These are phyloP conservation scores for Parapristionchus giblindavisi DNA, from an alignment of 2,888 invertebrate species.

Conservation along the genomic window DNA sequence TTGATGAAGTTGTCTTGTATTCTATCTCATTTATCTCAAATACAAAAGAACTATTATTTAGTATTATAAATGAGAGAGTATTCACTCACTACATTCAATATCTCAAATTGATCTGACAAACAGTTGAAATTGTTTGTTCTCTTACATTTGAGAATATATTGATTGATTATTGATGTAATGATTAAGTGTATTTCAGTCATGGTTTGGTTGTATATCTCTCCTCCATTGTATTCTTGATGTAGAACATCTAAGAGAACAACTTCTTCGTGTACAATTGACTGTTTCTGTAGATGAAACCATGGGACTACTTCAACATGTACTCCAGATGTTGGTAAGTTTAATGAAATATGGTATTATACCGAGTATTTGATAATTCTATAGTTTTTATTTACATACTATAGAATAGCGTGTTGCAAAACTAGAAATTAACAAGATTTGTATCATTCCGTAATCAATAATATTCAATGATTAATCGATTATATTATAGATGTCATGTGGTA, in stretches of 20 bases:
- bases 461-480: not conserved
- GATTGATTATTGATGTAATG: not conserved
- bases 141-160: not conserved
- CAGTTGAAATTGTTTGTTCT: too few species aligned
- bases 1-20: not conserved
- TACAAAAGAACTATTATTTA: too few species aligned
- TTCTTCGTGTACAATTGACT: conserved; percentile 88
- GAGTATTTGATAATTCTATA: not conserved
- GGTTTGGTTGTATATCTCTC: conserved; percentile 92
- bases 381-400: not conserved
- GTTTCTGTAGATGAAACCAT: conserved; percentile 79
- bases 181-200: conserved; percentile 72
- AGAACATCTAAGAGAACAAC: conserved; percentile 78
- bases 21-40: too few species aligned
- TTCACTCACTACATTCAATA: too few species aligned
- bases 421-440: not conserved
- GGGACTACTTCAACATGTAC: conserved; percentile 88
- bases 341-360: not conserved
- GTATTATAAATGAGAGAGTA: too few species aligned
- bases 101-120: too few species aligned
- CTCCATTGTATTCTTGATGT: conserved; percentile 86
- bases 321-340: conserved; percentile 45
- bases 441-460: not conserved
- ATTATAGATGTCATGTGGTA: conserved; percentile 51
- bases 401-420: not conserved